Conservation (phyloP, 2,113 vertebrate species). For the Megaleporinus macrocephalus region DNA sequence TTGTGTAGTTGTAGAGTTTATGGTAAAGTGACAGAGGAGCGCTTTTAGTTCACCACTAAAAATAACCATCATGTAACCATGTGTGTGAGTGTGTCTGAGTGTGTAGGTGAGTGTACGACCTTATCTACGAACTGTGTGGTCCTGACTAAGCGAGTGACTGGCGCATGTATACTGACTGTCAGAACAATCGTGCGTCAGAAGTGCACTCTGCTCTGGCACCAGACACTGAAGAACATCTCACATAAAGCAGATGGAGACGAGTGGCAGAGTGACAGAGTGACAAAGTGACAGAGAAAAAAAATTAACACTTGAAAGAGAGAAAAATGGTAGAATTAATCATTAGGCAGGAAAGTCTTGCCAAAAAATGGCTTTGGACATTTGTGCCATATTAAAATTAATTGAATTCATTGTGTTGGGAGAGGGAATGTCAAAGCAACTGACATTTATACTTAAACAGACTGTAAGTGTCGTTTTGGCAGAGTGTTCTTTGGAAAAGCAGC, state of each 20-base stretch:
- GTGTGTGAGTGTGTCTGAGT: slow-evolving; percentile 23
- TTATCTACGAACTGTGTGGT: slow-evolving; percentile 19
- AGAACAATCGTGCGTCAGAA: slow-evolving; percentile 2
- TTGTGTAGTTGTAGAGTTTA: too few relatives aligned
- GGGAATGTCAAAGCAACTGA: too few relatives aligned
- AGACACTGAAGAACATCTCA: slow-evolving; percentile 6
- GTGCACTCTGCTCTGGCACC: not conserved
- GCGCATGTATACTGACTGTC: slow-evolving; percentile 31
- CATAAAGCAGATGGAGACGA: not conserved
- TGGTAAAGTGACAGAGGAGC: too few relatives aligned
- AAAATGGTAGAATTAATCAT: not conserved
- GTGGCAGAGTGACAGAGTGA: not conserved
- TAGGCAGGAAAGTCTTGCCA: not conserved
- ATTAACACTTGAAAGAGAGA: too few relatives aligned
- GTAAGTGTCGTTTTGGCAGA: too few relatives aligned
- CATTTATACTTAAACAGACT: too few relatives aligned
- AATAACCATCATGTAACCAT: not conserved
- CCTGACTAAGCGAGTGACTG: slow-evolving; percentile 35
- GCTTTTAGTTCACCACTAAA: too few relatives aligned
- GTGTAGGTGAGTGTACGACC: slow-evolving; percentile 10
- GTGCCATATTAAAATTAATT: too few relatives aligned
- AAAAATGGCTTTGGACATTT: too few relatives aligned
- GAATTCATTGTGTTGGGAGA: too few relatives aligned
- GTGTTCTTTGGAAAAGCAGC: too few relatives aligned
- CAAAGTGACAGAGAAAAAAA: not conserved